phyloP scores from a whole-genome alignment of 2,113 vertebrate species.

The Cyprinodon brontotheroides region DNA sequence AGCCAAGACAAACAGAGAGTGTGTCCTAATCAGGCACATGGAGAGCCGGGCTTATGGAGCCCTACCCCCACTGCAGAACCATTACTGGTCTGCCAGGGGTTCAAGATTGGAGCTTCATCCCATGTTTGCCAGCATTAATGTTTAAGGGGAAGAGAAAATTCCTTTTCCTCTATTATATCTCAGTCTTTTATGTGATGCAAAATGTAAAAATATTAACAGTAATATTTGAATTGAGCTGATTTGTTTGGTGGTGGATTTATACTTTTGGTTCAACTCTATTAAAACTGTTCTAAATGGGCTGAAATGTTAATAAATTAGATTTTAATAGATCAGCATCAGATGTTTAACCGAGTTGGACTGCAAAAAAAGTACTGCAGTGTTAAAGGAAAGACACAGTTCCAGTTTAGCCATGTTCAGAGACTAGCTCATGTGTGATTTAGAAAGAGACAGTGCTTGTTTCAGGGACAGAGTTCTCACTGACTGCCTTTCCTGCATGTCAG shows the following conservation, averaged over 20 bases:
- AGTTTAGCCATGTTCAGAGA: conserved; percentile 24
- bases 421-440: conserved; percentile 36
- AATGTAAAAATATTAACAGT: conserved; percentile 61
- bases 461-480: conserved; percentile 39
- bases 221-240: conserved; percentile 33
- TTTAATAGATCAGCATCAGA: not conserved
- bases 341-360: conserved; percentile 2
- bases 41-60: conserved; percentile 57
- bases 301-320: conserved; percentile 17
- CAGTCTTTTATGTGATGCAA: conserved; percentile 65
- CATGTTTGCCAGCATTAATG: conserved; percentile 70
- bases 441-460: conserved; percentile 55
- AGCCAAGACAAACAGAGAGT: conserved; percentile 66
- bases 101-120: conserved; percentile 67
- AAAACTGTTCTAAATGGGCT: conserved; percentile 12
- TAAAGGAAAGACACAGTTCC: not conserved
- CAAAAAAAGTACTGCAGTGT: conserved; percentile 2
- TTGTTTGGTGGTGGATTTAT: conserved; percentile 17
- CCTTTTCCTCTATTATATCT: conserved; percentile 55
- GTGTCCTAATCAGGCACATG: conserved; percentile 63
- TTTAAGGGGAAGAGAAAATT: conserved; percentile 64
- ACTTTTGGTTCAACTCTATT: conserved; percentile 18
- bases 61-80: conserved; percentile 57
- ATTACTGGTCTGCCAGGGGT: conserved; percentile 58
- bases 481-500: conserved; percentile 41